These are phyloP conservation scores for Typhlichthys eigenmanni DNA, from an alignment of 2,797 vertebrate species.

Conservation along the genomic window DNA sequence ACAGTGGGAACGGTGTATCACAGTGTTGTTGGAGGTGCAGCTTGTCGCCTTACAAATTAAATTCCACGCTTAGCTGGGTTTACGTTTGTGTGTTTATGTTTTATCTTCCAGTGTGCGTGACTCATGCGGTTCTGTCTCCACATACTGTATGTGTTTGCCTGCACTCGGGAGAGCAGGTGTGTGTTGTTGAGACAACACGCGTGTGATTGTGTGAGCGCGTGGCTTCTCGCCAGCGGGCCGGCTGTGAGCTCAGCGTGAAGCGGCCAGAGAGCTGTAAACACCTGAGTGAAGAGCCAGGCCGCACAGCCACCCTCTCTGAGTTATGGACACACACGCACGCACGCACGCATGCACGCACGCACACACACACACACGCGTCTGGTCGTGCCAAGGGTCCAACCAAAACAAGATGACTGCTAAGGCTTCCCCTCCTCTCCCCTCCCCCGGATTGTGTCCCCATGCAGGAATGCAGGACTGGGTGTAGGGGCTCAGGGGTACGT, in stretches of 20 bases:
- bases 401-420: constrained; percentile 64
- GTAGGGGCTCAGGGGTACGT: constrained; percentile 70
- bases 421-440: constrained; percentile 26
- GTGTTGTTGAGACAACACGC: constrained; percentile 28
- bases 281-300: too few species aligned
- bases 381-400: constrained; percentile 59
- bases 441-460: constrained; percentile 53
- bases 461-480: constrained; percentile 62
- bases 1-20: too few species aligned
- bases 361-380: constrained; percentile 43
- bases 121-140: constrained; percentile 13
- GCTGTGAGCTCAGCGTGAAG: too few species aligned
- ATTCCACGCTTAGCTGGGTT: too few species aligned
- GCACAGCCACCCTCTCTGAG: not conserved
- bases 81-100: not conserved
- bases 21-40: not conserved
- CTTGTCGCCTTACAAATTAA: constrained; percentile 6
- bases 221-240: not conserved
- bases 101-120: constrained; percentile 10
- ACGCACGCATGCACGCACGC: constrained; percentile 14
- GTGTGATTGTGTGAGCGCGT: constrained; percentile 10
- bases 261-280: too few species aligned
- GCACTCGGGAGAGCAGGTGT: constrained; percentile 43
- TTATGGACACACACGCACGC: constrained; percentile 32
- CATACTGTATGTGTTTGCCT: constrained; percentile 16